phyloP scores from a whole-genome alignment of 1,140 invertebrate genomes.

The Temnothorax curvispinosus region DNA sequence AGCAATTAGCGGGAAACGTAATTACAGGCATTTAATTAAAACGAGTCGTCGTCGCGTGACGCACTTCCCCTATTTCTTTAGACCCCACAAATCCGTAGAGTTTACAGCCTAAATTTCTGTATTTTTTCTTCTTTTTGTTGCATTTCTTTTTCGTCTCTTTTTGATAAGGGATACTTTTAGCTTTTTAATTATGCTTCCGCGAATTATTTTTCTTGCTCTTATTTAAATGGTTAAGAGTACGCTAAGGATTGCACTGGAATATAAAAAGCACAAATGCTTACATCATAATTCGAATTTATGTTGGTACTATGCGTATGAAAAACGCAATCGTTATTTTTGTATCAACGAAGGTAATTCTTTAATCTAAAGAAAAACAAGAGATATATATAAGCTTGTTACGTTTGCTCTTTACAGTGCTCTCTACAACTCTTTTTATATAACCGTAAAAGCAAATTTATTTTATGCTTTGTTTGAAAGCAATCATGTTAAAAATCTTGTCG shows the following conservation, averaged over 20 bases:
- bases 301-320: neutral
- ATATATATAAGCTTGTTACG: neutral
- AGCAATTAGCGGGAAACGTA: constrained; percentile 81
- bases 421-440: neutral
- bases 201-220: constrained; percentile 13
- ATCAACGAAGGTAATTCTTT: neutral
- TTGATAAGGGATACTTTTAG: constrained; percentile 63
- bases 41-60: constrained; percentile 73
- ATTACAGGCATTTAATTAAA: constrained; percentile 82
- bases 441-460: neutral
- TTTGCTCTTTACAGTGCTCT: neutral
- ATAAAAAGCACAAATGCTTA: neutral
- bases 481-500: neutral
- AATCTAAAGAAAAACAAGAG: neutral
- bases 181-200: constrained; percentile 67
- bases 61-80: constrained; percentile 25
- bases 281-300: constrained; percentile 46
- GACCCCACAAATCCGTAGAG: constrained; percentile 47
- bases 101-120: constrained; percentile 66
- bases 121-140: constrained; percentile 32
- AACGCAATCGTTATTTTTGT: constrained; percentile 34
- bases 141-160: constrained; percentile 2
- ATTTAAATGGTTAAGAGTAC: neutral
- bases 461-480: neutral
- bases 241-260: neutral